Percentiles rank a stretch among this genome's conserved stretches.
Evolutionary conservation across 2,888 invertebrate species (phyloP).

Genomic region (Rhingia campestris): DNA sequence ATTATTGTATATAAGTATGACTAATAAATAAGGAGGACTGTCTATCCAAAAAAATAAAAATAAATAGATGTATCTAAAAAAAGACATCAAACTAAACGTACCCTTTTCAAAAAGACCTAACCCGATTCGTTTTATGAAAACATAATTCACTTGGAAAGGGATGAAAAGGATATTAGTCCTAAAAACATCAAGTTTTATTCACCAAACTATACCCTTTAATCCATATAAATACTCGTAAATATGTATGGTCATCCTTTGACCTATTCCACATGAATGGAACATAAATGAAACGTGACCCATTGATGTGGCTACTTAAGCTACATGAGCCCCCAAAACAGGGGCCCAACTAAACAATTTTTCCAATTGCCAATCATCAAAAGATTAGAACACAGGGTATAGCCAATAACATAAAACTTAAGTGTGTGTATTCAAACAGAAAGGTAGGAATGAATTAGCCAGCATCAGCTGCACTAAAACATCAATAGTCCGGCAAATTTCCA

Average conservation of each 20-base stretch:
- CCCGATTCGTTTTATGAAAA: too few relatives aligned
- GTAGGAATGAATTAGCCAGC: slow-evolving; percentile 1
- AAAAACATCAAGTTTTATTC: too few relatives aligned
- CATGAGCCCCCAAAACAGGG: slow-evolving; percentile 52
- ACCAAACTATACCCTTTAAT: too few relatives aligned
- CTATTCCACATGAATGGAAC: slow-evolving; percentile 52
- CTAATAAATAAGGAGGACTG: too few relatives aligned
- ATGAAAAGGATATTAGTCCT: too few relatives aligned
- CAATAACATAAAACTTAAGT: slow-evolving; percentile 1
- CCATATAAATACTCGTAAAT: background rate
- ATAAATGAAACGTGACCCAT: slow-evolving; percentile 62
- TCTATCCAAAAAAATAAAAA: too few relatives aligned
- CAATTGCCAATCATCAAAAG: slow-evolving; percentile 55
- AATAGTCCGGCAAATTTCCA: slow-evolving; percentile 17
- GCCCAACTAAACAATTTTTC: slow-evolving; percentile 30
- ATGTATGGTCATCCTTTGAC: slow-evolving; percentile 23
- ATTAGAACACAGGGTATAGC: slow-evolving; percentile 29
- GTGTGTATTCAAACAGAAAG: background rate
- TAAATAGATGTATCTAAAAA: too few relatives aligned
- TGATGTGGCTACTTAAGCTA: slow-evolving; percentile 50
- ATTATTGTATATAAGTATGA: too few relatives aligned
- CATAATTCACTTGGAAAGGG: too few relatives aligned
- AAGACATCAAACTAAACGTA: too few relatives aligned
- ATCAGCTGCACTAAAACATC: slow-evolving; percentile 11
- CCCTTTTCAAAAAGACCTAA: too few relatives aligned